phyloP scores from a whole-genome alignment of 2,888 invertebrate genomes.

The Cataglyphis cursor region DNA sequence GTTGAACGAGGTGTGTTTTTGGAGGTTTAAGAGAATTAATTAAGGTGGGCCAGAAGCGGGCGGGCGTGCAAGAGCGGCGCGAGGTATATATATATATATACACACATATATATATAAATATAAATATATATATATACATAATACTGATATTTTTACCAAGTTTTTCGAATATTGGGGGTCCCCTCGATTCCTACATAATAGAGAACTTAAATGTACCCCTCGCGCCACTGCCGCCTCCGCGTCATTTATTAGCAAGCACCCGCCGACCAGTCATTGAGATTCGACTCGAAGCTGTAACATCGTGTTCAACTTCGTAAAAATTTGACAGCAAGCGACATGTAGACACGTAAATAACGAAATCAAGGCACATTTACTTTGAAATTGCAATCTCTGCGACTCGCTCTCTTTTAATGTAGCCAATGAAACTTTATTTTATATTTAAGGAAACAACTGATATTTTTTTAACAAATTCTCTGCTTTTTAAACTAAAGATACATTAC shows the following conservation, averaged over 20 bases:
- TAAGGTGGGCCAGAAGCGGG: slow-evolving; percentile 76
- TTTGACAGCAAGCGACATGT: slow-evolving; percentile 12
- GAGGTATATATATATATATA: slow-evolving; percentile 54
- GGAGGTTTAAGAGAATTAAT: slow-evolving; percentile 80
- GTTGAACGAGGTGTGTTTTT: slow-evolving; percentile 78
- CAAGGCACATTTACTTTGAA: not conserved
- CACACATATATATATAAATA: not conserved
- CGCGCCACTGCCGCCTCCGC: slow-evolving; percentile 77
- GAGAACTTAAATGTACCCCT: slow-evolving; percentile 77
- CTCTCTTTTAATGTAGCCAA: not conserved
- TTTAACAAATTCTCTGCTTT: not conserved
- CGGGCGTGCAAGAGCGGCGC: slow-evolving; percentile 77
- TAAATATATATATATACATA: slow-evolving; percentile 9
- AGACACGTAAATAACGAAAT: slow-evolving; percentile 8
- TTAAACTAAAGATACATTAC: not conserved
- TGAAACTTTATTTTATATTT: slow-evolving; percentile 23
- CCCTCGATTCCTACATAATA: slow-evolving; percentile 73
- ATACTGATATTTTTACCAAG: slow-evolving; percentile 82
- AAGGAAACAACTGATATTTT: slow-evolving; percentile 28
- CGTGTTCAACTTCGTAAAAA: slow-evolving; percentile 57
- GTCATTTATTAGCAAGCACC: slow-evolving; percentile 68
- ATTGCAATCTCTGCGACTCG: slow-evolving; percentile 19
- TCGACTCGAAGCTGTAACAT: slow-evolving; percentile 33
- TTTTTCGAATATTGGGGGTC: slow-evolving; percentile 79
- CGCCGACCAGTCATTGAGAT: slow-evolving; percentile 67